Conservation (phyloP, 2,888 invertebrate species). For the Thymelicus lineola region DNA sequence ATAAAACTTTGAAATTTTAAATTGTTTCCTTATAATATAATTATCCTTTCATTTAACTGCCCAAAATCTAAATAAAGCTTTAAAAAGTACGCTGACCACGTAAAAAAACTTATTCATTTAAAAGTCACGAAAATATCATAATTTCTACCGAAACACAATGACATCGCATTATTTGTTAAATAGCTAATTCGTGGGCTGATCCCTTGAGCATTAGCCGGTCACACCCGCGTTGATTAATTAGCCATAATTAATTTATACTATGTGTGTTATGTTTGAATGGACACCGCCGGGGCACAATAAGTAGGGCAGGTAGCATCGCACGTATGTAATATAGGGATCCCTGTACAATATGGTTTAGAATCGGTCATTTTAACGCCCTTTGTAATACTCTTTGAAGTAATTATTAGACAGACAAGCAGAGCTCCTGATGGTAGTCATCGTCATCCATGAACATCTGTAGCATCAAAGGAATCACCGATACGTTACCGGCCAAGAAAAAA, state of each 20-base stretch:
- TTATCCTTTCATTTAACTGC: too few species aligned
- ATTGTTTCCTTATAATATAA: too few species aligned
- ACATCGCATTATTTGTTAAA: conserved; percentile 39
- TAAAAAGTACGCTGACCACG: background rate
- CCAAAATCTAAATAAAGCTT: too few species aligned
- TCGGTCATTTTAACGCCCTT: too few species aligned
- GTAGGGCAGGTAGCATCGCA: background rate
- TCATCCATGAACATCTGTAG: too few species aligned
- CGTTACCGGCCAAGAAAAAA: too few species aligned
- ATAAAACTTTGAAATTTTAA: too few species aligned
- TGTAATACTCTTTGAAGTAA: too few species aligned
- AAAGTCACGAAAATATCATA: background rate
- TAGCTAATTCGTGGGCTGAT: conserved; percentile 31
- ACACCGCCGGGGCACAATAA: conserved; percentile 8
- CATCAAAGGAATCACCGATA: too few species aligned
- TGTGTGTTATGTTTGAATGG: conserved; percentile 6
- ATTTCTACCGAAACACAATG: conserved; percentile 1
- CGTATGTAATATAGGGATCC: background rate
- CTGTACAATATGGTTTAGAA: too few species aligned
- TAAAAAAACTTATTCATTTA: background rate
- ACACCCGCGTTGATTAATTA: conserved; percentile 45
- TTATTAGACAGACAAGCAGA: too few species aligned
- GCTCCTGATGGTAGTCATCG: too few species aligned
- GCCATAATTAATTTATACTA: conserved; percentile 44
- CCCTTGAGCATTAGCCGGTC: conserved; percentile 43